Evolutionary conservation across 2,113 vertebrate genomes (phyloP).

Genomic region (Lates calcarifer): DNA sequence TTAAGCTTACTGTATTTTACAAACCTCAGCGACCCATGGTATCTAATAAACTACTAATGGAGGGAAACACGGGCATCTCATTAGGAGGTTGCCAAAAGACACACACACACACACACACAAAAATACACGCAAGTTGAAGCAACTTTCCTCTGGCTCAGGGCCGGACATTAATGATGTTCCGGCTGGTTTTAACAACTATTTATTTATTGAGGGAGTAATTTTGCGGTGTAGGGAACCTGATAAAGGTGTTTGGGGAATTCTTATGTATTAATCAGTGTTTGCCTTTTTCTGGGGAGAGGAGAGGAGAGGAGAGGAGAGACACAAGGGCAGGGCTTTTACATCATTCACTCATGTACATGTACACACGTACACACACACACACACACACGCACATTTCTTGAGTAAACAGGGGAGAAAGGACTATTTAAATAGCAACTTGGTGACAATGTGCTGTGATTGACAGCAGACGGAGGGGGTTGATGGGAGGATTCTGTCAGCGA

Average conservation of each 20-base stretch:
- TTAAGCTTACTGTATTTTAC: conserved; percentile 75
- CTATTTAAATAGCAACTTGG: conserved; percentile 70
- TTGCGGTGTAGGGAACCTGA: conserved; percentile 61
- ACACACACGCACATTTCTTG: conserved; percentile 23
- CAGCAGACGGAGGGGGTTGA: conserved; percentile 74
- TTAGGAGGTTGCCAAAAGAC: conserved; percentile 69
- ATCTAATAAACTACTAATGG: conserved; percentile 80
- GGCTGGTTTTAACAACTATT: conserved; percentile 76
- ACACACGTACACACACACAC: background rate
- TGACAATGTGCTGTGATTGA: conserved; percentile 79
- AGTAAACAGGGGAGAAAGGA: conserved; percentile 58
- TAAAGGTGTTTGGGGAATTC: conserved; percentile 71
- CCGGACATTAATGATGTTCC: conserved; percentile 79
- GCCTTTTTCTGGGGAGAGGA: conserved; percentile 29
- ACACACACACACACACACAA: conserved; percentile 31
- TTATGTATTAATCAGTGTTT: conserved; percentile 63
- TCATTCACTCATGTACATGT: conserved; percentile 16
- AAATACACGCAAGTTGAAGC: conserved; percentile 35
- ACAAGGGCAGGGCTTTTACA: conserved; percentile 23
- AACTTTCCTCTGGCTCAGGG: conserved; percentile 65
- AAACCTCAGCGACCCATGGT: conserved; percentile 74
- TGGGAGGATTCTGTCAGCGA: conserved; percentile 77
- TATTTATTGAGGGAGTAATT: conserved; percentile 76
- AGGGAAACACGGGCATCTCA: conserved; percentile 76
- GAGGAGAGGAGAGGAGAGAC: conserved; percentile 1